Percentiles rank a stretch among this genome's conserved stretches.
These are phyloP conservation scores for Sitta europaea DNA, from an alignment of 2,113 vertebrate genomes.

Conservation along the genomic window DNA sequence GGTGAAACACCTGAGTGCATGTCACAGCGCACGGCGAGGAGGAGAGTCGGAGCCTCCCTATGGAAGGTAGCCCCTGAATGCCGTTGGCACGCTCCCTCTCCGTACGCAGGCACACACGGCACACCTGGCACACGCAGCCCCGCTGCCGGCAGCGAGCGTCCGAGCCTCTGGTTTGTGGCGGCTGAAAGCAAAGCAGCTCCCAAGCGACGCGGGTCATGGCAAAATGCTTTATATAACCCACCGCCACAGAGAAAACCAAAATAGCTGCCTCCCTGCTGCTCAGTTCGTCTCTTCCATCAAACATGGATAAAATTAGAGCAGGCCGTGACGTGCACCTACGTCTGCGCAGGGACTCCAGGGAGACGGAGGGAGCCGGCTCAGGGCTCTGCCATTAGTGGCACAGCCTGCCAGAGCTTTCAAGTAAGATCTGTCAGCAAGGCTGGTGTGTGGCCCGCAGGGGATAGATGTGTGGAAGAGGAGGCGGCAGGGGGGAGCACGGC, in stretches of 20 bases:
- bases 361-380: conserved; percentile 67
- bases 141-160: conserved; percentile 5
- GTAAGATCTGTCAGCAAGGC: conserved; percentile 58
- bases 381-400: conserved; percentile 61
- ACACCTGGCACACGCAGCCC: not conserved
- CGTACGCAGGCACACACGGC: accelerated
- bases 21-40: not conserved
- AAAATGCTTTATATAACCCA: conserved; percentile 80
- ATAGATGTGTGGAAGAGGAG: not conserved
- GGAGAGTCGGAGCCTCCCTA: accelerated
- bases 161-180: not conserved
- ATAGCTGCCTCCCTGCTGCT: conserved; percentile 91
- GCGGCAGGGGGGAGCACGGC: not conserved
- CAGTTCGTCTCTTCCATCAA: conserved; percentile 91
- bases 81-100: not conserved
- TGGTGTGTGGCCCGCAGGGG: not conserved
- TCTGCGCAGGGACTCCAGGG: conserved; percentile 88
- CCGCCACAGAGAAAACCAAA: conserved; percentile 79
- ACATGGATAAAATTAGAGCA: conserved; percentile 93
- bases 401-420: conserved; percentile 68
- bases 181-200: conserved; percentile 52
- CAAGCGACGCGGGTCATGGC: conserved; percentile 69
- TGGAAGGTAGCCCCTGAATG: not conserved
- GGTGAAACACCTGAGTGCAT: not conserved
- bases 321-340: conserved; percentile 89